A percentile compares a stretch with the other conserved stretches of the same genome.
phyloP scores from a whole-genome alignment of 1,140 invertebrate species.

The Leptopilina boulardi region DNA sequence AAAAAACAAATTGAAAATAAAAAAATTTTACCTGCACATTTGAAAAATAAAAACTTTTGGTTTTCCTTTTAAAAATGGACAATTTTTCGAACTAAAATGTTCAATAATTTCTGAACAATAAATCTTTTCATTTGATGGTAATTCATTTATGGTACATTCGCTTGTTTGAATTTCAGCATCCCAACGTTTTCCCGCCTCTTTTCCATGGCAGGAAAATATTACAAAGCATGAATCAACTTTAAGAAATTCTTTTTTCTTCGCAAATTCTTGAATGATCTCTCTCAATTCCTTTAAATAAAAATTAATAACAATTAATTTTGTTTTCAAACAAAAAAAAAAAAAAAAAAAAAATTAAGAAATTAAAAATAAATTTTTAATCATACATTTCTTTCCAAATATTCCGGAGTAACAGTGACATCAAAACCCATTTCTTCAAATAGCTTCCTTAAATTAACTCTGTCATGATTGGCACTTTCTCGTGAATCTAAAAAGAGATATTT shows the following conservation, averaged over 20 bases:
- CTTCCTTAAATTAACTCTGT: constrained; percentile 74
- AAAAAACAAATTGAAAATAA: no score
- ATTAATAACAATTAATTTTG: no score
- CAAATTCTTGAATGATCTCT: constrained; percentile 63
- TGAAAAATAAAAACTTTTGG: constrained; percentile 90
- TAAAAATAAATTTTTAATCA: constrained; percentile 34
- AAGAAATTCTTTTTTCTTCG: constrained; percentile 63
- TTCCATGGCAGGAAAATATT: constrained; percentile 75
- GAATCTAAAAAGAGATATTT: constrained; percentile 47
- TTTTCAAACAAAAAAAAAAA: no score
- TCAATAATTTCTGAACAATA: constrained; percentile 75
- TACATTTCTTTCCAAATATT: constrained; percentile 72
- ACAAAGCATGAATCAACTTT: constrained; percentile 77
- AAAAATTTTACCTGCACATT: constrained; percentile 78
- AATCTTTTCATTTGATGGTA: constrained; percentile 50
- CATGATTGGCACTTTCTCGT: constrained; percentile 74
- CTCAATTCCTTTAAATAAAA: constrained; percentile 68
- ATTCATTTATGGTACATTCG: constrained; percentile 48
- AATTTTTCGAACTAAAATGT: constrained; percentile 79
- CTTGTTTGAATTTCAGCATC: constrained; percentile 65
- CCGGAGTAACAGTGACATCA: constrained; percentile 63
- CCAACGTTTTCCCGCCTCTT: constrained; percentile 59
- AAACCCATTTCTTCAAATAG: constrained; percentile 78
- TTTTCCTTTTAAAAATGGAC: constrained; percentile 79
- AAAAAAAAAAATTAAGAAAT: no score